Base-by-base conservation (phyloP, 2,888 invertebrate genomes). In the Imbricaverruca yamaguchii region DNA sequence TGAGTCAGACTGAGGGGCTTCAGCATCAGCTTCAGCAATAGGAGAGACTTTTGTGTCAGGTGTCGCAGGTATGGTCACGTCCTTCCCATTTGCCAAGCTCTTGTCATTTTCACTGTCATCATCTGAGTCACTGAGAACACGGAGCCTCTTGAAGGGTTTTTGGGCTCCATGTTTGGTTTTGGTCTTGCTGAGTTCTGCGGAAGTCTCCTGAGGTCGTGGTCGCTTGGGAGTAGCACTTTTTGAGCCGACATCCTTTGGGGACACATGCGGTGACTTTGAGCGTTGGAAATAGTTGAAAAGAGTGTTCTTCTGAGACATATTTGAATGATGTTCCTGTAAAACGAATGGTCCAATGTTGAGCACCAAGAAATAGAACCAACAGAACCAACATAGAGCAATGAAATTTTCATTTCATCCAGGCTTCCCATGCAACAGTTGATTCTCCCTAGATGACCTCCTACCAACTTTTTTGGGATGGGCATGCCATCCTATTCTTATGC, bases 21-120 rank as follows among this genome's bases (percentile, higher is more conserved):
- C 74, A 7, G 39, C 15, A 4, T 21, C 56, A 56, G n/a, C 23
- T 6, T n/a, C 18, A 56, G 25, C 74, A 25, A 11, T 15, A 6
- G 55, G 56, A 0, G 21, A 12, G 6, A 56, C 55, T 23, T 78
- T 56, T 21, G 1, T 59, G 12, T 11, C 59, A 15, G 12, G 12
- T 13, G 59, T 13, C 59, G 59, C 59, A 15, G 12, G 12, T 13
- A 15, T 1, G 12, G 59, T 15, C 59, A 15, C 15, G 59, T 59
- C 59, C 12, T 15, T 11, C 12, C 53, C 74, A 25, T 74, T 74
- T 7, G 74, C 74, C 53, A 39, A 6, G 53, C 74, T 74, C 74
- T 74, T 53, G 25, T 74, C 74, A 53, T 74, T 74, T 18, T 74
- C 74, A 21, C 74, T 53, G 74, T 74, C 74, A 39, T 74, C 74